These are phyloP conservation scores for Alloplasta piceator DNA, from an alignment of 2,888 invertebrate genomes.

Conservation along the genomic window DNA sequence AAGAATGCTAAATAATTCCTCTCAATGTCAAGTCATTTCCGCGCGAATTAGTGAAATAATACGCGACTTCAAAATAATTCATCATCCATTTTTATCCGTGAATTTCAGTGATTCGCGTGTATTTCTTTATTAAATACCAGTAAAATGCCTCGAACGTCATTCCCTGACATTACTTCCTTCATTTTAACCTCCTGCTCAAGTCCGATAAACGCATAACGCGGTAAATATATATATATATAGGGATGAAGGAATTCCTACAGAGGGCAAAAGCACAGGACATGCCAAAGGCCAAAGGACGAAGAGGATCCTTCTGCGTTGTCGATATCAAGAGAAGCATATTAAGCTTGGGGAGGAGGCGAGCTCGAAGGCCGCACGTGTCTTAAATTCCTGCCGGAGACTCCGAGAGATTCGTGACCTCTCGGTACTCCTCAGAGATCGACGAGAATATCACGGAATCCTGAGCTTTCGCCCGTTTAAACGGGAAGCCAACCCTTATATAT, in stretches of 20 bases:
- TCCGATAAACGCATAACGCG: slow-evolving; percentile 21
- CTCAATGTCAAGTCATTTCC: too few relatives aligned
- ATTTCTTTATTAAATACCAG: slow-evolving; percentile 7
- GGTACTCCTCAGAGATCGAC: neutral
- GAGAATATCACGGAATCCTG: neutral
- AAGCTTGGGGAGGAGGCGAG: slow-evolving; percentile 6
- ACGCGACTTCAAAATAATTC: too few relatives aligned
- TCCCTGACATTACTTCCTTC: neutral
- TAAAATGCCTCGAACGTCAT: slow-evolving; percentile 11
- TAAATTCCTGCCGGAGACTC: slow-evolving; percentile 49
- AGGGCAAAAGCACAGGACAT: slow-evolving; percentile 2
- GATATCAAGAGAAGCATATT: slow-evolving; percentile 20
- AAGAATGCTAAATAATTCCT: too few relatives aligned
- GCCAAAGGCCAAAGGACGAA: slow-evolving; percentile 25
- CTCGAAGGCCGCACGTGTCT: slow-evolving; percentile 46
- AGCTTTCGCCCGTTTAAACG: slow-evolving; percentile 29
- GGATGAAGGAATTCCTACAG: neutral
- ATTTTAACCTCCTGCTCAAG: neutral
- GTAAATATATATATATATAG: slow-evolving; percentile 3
- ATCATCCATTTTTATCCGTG: too few relatives aligned
- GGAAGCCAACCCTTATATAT: neutral
- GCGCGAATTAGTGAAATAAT: too few relatives aligned
- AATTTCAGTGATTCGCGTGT: too few relatives aligned
- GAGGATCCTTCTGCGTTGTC: slow-evolving; percentile 28
- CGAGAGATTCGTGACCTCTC: slow-evolving; percentile 33